Base-by-base conservation (phyloP, 2,888 invertebrate genomes). In the Heliconius ethilla region DNA sequence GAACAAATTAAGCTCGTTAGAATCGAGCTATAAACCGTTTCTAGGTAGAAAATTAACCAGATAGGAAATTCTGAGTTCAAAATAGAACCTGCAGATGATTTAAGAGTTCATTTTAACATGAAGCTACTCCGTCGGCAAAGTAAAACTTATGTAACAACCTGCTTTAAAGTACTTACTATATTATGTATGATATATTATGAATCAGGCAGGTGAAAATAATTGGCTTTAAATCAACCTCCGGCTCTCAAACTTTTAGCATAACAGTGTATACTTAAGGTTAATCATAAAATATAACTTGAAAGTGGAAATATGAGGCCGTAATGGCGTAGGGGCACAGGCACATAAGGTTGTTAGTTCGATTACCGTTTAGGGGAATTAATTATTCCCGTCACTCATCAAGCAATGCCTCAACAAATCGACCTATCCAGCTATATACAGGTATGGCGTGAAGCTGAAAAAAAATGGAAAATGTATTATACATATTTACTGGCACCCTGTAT, bases 21-120 rank as follows among this genome's bases (percentile, higher is more conserved):
- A 45, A 40, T 62, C 67, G 45, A 72, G 22, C 76, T 9, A 65
- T 76, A 70, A 76, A 78, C 76, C 74, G 76, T 72, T 27, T 66
- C 76, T 33, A 75, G 27, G 70, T 80, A 77, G 76, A 79, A 78
- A 78, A 78, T 79, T 77, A 79, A 79, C 75, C 59, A 65, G 73
- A 80, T 79, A 77, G 75, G 45, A 59, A 76, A 78, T 78, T 80
- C 45, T 75, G 81, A 65, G 72, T 77, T 77, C 79, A 75, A 75
- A 76, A 76, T 77, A 73, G 78, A 78, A 78, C 80, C 77, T 76
- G 79, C 70, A 70, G 78, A 78, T 80, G 80, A 81, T 80, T 79
- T 81, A 82, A 79, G 79, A 81, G 81, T 81, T 81, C 80, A 81
- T 80, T 81, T 79, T 73, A 82, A 81, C 79, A 75, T 75, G 76